Percentiles rank a stretch among this genome's conserved stretches.
Evolutionary conservation across 2,113 vertebrate genomes (phyloP).

Genomic region (Oryzias woworae): DNA sequence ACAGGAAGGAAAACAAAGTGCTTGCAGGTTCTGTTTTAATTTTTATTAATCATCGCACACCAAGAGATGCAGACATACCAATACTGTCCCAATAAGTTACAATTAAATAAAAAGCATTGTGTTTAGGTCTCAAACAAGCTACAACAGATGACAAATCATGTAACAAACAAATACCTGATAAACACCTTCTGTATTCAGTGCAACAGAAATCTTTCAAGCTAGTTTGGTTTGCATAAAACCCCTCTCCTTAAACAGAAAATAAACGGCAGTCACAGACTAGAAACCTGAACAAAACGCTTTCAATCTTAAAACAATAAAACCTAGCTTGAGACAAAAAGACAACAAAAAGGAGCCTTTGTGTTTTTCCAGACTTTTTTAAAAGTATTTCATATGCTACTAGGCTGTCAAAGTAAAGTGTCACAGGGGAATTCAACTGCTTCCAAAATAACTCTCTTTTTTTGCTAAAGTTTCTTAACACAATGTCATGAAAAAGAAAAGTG

Average conservation of each 20-base stretch:
- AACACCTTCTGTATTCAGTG: constrained; percentile 59
- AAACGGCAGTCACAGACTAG: constrained; percentile 10
- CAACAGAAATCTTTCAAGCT: constrained; percentile 50
- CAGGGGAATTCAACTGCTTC: background rate
- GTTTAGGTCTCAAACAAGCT: constrained; percentile 32
- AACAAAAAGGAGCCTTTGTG: constrained; percentile 13
- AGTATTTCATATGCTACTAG: constrained; percentile 8
- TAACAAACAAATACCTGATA: constrained; percentile 57
- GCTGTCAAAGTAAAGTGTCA: constrained; percentile 1
- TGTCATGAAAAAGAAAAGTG: constrained; percentile 32
- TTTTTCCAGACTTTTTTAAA: constrained; percentile 19
- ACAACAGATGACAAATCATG: constrained; percentile 54
- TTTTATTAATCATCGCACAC: constrained; percentile 58
- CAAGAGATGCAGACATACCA: constrained; percentile 50
- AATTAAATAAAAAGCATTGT: constrained; percentile 68
- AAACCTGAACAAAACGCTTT: constrained; percentile 22
- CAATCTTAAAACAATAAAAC: constrained; percentile 7
- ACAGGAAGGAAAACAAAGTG: constrained; percentile 11
- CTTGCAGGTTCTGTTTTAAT: constrained; percentile 6
- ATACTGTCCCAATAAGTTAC: constrained; percentile 72
- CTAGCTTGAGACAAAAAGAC: background rate
- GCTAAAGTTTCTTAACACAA: constrained; percentile 4
- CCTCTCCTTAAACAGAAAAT: constrained; percentile 16
- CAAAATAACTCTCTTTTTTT: constrained; percentile 3
- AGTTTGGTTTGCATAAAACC: constrained; percentile 35